A percentile compares a stretch with the other conserved stretches of the same genome.
Evolutionary conservation across 1,140 invertebrate genomes (phyloP).

Genomic region (Ceratina calcarata): DNA sequence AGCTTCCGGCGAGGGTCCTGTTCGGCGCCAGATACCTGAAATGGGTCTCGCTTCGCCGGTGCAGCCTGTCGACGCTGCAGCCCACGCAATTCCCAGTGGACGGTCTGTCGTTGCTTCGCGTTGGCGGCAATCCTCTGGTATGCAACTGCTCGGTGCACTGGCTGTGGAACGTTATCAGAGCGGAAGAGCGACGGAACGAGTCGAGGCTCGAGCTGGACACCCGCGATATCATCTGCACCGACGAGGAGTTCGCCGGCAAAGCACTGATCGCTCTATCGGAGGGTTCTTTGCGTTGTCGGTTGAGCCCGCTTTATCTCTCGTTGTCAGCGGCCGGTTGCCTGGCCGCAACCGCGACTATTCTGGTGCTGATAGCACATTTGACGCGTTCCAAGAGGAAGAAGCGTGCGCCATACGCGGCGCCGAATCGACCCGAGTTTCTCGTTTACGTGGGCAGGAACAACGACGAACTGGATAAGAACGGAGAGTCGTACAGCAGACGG

Average conservation of each 20-base stretch:
- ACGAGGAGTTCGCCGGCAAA: slow-evolving; percentile 75
- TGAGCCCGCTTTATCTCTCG: slow-evolving; percentile 74
- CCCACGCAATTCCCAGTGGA: slow-evolving; percentile 90
- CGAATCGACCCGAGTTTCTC: slow-evolving; percentile 75
- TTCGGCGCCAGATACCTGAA: slow-evolving; percentile 88
- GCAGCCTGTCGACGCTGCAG: slow-evolving; percentile 86
- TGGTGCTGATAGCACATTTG: slow-evolving; percentile 71
- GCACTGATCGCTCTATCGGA: slow-evolving; percentile 71
- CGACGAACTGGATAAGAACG: slow-evolving; percentile 72
- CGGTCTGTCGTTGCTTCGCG: slow-evolving; percentile 84
- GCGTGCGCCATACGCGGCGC: slow-evolving; percentile 70
- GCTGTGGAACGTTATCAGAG: slow-evolving; percentile 88
- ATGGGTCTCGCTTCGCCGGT: slow-evolving; percentile 86
- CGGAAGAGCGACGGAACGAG: slow-evolving; percentile 72
- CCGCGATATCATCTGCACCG: slow-evolving; percentile 73
- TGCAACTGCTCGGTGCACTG: slow-evolving; percentile 94
- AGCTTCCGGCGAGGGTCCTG: slow-evolving; percentile 86
- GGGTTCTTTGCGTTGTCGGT: slow-evolving; percentile 71
- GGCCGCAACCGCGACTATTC: slow-evolving; percentile 69
- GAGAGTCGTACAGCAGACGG: slow-evolving; percentile 71
- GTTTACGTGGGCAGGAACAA: slow-evolving; percentile 75
- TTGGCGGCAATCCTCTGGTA: slow-evolving; percentile 90
- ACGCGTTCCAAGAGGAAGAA: slow-evolving; percentile 72
- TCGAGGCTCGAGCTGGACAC: slow-evolving; percentile 73
- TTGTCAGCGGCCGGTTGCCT: slow-evolving; percentile 72